A percentile compares a stretch with the other conserved stretches of the same genome.
Evolutionary conservation across 2,888 invertebrate species (phyloP).

Genomic region (Galeruca laticollis): DNA sequence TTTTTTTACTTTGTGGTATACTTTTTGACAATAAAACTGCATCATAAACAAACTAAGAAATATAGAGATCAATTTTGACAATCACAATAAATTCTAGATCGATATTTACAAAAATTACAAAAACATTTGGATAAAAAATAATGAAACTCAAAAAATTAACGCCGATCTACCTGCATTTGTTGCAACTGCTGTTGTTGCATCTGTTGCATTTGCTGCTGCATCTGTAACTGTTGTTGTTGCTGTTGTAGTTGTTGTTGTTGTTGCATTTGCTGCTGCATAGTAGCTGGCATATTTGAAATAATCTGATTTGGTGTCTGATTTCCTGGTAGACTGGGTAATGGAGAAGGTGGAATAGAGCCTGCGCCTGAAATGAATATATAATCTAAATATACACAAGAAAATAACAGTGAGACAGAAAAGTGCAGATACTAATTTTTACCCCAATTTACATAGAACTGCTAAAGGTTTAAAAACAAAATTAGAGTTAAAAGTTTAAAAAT

Average conservation of each 20-base stretch:
- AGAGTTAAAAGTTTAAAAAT: neutral
- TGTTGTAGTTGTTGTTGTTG: conserved; percentile 67
- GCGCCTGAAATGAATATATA: conserved; percentile 40
- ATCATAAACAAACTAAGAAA: conserved; percentile 37
- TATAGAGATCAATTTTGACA: conserved; percentile 45
- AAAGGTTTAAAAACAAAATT: neutral
- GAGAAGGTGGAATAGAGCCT: conserved; percentile 59
- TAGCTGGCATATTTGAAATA: conserved; percentile 70
- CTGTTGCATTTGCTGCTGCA: conserved; percentile 66
- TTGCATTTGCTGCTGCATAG: conserved; percentile 64
- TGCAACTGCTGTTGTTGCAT: conserved; percentile 74
- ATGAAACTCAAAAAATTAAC: conserved; percentile 53
- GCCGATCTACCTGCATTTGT: conserved; percentile 75
- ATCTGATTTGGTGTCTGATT: conserved; percentile 66
- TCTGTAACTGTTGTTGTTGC: conserved; percentile 67
- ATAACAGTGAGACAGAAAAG: too few species aligned
- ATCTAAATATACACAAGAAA: neutral
- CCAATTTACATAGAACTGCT: too few species aligned
- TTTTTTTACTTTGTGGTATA: conserved; percentile 21
- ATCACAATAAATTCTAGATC: conserved; percentile 42
- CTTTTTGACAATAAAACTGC: conserved; percentile 41
- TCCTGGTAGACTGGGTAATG: conserved; percentile 59
- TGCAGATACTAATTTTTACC: too few species aligned
- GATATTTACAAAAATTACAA: conserved; percentile 37
- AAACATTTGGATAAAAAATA: conserved; percentile 17